These are phyloP conservation scores for Turnix velox DNA, from an alignment of 2,113 vertebrate species.

Conservation along the genomic window DNA sequence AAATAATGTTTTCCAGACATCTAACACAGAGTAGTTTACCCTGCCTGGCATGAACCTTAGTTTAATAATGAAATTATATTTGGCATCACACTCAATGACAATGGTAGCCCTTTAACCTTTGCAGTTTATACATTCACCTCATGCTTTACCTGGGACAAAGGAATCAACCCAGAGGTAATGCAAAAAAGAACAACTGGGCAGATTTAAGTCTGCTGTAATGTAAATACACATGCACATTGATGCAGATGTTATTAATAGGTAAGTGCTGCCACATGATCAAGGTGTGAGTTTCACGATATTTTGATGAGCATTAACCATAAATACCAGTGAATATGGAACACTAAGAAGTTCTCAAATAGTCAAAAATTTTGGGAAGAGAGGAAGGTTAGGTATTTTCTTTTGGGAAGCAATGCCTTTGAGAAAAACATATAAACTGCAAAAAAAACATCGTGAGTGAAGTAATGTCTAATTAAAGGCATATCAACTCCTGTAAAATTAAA, in stretches of 20 bases:
- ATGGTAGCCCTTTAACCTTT: not conserved
- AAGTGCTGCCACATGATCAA: slow-evolving; percentile 53
- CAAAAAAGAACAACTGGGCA: not conserved
- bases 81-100: slow-evolving; percentile 21
- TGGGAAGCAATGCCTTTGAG: not conserved
- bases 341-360: slow-evolving; percentile 44
- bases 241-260: slow-evolving; percentile 71
- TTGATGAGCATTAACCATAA: slow-evolving; percentile 69
- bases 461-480: slow-evolving; percentile 8
- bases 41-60: slow-evolving; percentile 60
- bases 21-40: slow-evolving; percentile 47
- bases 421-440: not conserved
- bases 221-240: slow-evolving; percentile 38
- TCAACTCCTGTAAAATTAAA: slow-evolving; percentile 2
- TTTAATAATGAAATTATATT: slow-evolving; percentile 67
- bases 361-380: not conserved
- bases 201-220: slow-evolving; percentile 55
- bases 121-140: slow-evolving; percentile 31
- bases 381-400: not conserved
- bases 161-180: slow-evolving; percentile 42
- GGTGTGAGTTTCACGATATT: slow-evolving; percentile 64
- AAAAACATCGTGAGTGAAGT: not conserved
- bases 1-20: slow-evolving; percentile 56
- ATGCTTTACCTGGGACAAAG: slow-evolving; percentile 51
- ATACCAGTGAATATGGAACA: slow-evolving; percentile 61